Evolutionary conservation across 2,797 vertebrate genomes (phyloP).

Genomic region (Sebastes minor): DNA sequence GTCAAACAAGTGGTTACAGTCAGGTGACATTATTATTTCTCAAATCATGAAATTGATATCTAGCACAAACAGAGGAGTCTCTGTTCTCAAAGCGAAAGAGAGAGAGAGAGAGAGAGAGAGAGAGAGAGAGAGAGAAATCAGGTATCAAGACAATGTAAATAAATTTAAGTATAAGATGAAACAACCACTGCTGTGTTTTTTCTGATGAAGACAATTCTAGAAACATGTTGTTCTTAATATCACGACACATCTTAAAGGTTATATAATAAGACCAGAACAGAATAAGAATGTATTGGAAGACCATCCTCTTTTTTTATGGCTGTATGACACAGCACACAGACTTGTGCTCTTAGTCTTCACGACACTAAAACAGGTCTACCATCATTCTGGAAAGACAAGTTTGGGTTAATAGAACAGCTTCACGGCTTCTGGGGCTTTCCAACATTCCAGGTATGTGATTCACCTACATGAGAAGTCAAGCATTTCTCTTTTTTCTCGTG

Average conservation of each 20-base stretch:
- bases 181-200: neutral
- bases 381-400: conserved; percentile 4
- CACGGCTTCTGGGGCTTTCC: neutral
- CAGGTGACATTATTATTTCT: neutral
- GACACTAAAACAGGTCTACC: neutral
- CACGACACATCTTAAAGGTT: neutral
- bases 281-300: neutral
- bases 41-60: neutral
- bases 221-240: neutral
- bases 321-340: neutral
- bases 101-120: too few relatives aligned
- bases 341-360: neutral
- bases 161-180: neutral
- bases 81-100: neutral
- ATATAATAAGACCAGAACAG: neutral
- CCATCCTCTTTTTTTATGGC: neutral
- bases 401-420: neutral
- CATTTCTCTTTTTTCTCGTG: neutral
- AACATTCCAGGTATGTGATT: neutral
- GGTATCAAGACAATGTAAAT: neutral
- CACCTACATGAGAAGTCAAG: neutral
- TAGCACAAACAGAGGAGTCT: neutral
- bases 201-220: neutral
- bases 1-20: neutral
- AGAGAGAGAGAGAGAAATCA: neutral